phyloP scores from a whole-genome alignment of 2,113 vertebrate genomes.

The Galeopterus variegatus region DNA sequence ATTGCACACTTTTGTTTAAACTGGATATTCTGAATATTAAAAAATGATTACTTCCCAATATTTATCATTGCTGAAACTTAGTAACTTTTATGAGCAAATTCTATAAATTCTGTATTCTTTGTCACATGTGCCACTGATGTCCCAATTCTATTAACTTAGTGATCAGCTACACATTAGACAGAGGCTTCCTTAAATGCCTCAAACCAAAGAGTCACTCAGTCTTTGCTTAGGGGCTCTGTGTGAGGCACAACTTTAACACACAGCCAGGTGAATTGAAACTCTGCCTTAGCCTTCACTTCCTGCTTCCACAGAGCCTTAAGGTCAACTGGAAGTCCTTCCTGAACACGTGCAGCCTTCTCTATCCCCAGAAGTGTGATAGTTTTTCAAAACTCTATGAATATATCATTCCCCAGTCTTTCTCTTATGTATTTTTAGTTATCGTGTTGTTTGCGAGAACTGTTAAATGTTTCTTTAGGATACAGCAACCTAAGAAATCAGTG shows the following conservation, averaged over 20 bases:
- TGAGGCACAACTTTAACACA: not conserved
- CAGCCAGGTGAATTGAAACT: not conserved
- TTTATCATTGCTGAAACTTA: not conserved
- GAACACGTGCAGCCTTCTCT: no score
- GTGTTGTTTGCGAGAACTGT: no score
- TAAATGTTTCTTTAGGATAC: no score
- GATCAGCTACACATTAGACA: not conserved
- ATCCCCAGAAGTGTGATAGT: no score
- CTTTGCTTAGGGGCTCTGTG: accelerated
- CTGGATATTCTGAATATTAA: not conserved
- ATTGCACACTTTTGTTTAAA: not conserved
- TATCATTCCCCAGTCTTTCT: no score
- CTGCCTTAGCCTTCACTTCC: no score
- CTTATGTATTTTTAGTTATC: no score
- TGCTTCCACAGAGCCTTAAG: no score
- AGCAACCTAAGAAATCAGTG: no score
- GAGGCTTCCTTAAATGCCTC: not conserved
- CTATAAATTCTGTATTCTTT: not conserved
- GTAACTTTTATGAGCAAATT: not conserved
- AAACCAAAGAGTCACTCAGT: not conserved
- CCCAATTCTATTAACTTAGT: not conserved
- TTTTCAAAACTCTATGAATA: no score
- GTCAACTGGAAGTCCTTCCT: no score
- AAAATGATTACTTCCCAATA: not conserved
- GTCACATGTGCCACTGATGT: not conserved